Conservation (phyloP, 2,797 vertebrate genomes). For the Myoxocephalus aenaeus region DNA sequence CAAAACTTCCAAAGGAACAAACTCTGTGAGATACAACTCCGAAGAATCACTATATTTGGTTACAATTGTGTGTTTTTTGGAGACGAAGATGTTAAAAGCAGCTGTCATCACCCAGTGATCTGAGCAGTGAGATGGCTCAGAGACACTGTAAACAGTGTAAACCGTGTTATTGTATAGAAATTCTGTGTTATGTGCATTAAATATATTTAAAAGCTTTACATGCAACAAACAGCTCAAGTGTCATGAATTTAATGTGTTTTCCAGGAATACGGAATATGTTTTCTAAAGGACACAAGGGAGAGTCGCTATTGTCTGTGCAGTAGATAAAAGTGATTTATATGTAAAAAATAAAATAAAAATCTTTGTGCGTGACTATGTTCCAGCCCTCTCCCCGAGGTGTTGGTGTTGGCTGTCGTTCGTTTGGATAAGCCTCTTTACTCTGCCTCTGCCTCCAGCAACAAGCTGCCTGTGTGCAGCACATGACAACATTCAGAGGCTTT, state of each 20-base stretch:
- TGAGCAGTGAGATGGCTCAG: not conserved
- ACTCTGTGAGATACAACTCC: not conserved
- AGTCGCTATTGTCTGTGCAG: not conserved
- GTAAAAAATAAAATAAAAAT: not conserved
- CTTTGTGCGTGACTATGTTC: slow-evolving; percentile 11
- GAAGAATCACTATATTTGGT: not conserved
- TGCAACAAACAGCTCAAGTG: not conserved
- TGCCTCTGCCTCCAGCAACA: slow-evolving; percentile 34
- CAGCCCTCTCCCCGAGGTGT: slow-evolving; percentile 33
- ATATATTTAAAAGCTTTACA: slow-evolving; percentile 38
- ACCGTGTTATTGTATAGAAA: slow-evolving; percentile 27
- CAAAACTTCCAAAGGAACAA: slow-evolving; percentile 15
- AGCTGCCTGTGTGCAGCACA: slow-evolving; percentile 43
- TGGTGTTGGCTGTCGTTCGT: slow-evolving; percentile 64
- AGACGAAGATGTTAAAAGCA: not conserved
- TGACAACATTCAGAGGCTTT: slow-evolving; percentile 63
- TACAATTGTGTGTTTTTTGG: not conserved
- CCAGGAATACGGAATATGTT: not conserved
- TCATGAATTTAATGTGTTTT: slow-evolving; percentile 29
- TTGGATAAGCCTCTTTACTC: slow-evolving; percentile 72
- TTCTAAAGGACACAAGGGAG: not conserved
- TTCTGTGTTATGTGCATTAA: slow-evolving; percentile 15
- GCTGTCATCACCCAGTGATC: not conserved
- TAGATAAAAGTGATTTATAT: slow-evolving; percentile 4
- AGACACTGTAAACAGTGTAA: not conserved